These are phyloP conservation scores for Geodia barretti DNA, from an alignment of 37 sponge, comb jelly and placozoan species.

Conservation along the genomic window DNA sequence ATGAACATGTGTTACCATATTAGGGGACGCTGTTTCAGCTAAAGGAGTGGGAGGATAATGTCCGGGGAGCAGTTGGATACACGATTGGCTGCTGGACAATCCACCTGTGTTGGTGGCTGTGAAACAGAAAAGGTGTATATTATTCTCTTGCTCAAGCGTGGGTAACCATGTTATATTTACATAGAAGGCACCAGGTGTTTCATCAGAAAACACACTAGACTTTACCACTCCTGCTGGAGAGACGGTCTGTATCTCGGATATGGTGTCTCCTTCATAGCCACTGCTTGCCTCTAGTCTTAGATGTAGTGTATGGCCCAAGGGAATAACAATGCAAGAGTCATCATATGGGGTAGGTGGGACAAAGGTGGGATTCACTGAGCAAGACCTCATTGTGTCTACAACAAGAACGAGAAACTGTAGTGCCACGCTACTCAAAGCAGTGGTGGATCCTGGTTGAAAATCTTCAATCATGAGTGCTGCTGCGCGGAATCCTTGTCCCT, in stretches of 20 bases:
- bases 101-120: conserved; percentile 35
- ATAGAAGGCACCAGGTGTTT: conserved; percentile 4
- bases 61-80: conserved; percentile 29
- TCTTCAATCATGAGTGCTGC: conserved; percentile 52
- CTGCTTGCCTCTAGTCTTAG: conserved; percentile 28
- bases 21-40: conserved; percentile 7
- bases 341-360: conserved; percentile 2
- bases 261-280: conserved; percentile 9
- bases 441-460: not conserved
- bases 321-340: conserved; percentile 28
- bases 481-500: conserved; percentile 20
- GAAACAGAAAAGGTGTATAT: conserved; percentile 37
- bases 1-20: conserved; percentile 22
- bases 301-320: conserved; percentile 12
- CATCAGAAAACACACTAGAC: not conserved
- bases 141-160: conserved; percentile 12
- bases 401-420: conserved; percentile 48
- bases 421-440: conserved; percentile 44
- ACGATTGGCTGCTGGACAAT: conserved; percentile 27
- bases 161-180: conserved; percentile 38
- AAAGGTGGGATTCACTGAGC: conserved; percentile 20
- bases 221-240: conserved; percentile 10
- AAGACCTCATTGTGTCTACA: conserved; percentile 6
- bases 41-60: conserved; percentile 16
- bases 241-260: conserved; percentile 24